These are phyloP conservation scores for Tinea semifulvella DNA, from an alignment of 2,888 invertebrate genomes.

Conservation along the genomic window DNA sequence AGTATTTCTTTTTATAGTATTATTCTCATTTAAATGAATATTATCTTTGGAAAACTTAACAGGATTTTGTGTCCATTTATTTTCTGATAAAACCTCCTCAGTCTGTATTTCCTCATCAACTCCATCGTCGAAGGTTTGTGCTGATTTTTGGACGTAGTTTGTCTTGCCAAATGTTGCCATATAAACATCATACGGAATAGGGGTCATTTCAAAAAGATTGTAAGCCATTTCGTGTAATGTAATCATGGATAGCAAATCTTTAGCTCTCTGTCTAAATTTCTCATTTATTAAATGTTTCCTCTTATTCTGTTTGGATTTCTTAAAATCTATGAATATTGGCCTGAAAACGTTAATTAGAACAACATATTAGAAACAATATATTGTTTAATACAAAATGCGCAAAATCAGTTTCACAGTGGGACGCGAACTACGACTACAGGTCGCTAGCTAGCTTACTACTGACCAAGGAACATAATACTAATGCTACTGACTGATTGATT, in stretches of 20 bases:
- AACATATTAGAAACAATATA: too few species aligned
- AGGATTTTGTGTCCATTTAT: constrained; percentile 56
- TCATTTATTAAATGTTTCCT: constrained; percentile 36
- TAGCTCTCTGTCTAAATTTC: constrained; percentile 39
- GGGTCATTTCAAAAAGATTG: constrained; percentile 53
- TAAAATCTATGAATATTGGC: constrained; percentile 47
- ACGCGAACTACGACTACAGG: too few species aligned
- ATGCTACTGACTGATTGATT: too few species aligned
- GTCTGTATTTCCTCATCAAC: constrained; percentile 48
- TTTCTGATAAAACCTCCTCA: constrained; percentile 33
- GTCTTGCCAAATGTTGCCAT: constrained; percentile 52
- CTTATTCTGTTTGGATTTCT: constrained; percentile 43
- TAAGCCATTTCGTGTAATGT: constrained; percentile 54
- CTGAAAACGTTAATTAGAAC: too few species aligned
- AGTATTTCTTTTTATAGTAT: constrained; percentile 24
- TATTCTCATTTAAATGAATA: constrained; percentile 27
- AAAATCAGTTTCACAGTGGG: background rate
- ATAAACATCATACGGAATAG: constrained; percentile 54
- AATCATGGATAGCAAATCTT: constrained; percentile 49
- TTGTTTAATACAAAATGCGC: background rate
- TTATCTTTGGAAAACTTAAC: constrained; percentile 44
- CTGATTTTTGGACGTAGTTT: constrained; percentile 46
- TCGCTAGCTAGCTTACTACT: too few species aligned
- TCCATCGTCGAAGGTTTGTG: constrained; percentile 56
- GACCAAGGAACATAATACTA: too few species aligned